phyloP scores from a whole-genome alignment of 2,797 vertebrate species.

The Menidia menidia region DNA sequence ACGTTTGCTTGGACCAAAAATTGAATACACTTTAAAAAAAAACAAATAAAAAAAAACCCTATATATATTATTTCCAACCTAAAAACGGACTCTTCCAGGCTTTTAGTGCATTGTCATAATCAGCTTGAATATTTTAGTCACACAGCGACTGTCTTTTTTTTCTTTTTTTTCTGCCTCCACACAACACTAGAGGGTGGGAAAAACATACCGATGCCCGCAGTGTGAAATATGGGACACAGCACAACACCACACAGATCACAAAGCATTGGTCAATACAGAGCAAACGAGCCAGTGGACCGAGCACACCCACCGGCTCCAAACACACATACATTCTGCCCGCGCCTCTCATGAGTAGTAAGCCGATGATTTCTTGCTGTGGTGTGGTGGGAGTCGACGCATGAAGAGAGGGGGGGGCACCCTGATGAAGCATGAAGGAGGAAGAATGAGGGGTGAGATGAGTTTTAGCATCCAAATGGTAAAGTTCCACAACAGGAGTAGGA shows the following conservation, averaged over 20 bases:
- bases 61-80: too few species aligned
- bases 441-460: conserved; percentile 72
- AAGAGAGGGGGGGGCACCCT: conserved; percentile 79
- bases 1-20: not conserved
- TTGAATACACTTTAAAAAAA: too few species aligned
- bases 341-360: conserved; percentile 78
- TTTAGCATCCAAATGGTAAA: conserved; percentile 38
- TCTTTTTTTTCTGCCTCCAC: conserved; percentile 5
- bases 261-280: conserved; percentile 31
- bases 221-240: not conserved
- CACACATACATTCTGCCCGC: conserved; percentile 46
- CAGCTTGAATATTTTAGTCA: too few species aligned
- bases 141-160: too few species aligned
- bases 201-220: not conserved
- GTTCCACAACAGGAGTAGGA: not conserved
- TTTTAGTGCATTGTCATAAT: too few species aligned
- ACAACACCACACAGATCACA: conserved; percentile 43
- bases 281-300: conserved; percentile 25
- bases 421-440: conserved; percentile 77
- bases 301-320: conserved; percentile 75
- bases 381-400: conserved; percentile 66
- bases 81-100: too few species aligned
- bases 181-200: not conserved
- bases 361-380: conserved; percentile 76
- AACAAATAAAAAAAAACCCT: too few species aligned